Evolutionary conservation across 2,797 vertebrate genomes (phyloP).

Genomic region (Hydrophis major): DNA sequence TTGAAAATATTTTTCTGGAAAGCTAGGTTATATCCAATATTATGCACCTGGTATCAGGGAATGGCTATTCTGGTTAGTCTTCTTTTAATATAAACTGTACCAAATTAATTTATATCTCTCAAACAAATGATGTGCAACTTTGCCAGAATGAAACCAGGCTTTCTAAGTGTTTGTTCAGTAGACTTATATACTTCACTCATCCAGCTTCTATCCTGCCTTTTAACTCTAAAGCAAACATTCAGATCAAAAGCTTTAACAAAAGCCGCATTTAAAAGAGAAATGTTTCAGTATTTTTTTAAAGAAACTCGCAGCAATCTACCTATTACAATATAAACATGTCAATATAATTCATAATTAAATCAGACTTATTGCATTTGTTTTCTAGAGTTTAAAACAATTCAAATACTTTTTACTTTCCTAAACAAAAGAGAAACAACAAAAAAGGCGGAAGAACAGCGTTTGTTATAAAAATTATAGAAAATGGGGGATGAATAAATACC

Average conservation of each 20-base stretch:
- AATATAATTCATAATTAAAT: neutral
- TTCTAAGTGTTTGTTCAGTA: neutral
- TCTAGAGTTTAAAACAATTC: neutral
- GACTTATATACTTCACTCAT: neutral
- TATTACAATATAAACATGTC: neutral
- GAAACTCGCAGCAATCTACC: neutral
- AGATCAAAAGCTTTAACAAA: neutral
- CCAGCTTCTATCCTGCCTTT: neutral
- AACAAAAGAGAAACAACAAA: neutral
- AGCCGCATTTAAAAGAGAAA: neutral
- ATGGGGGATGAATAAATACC: constrained; percentile 68
- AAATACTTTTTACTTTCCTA: neutral
- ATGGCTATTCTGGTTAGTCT: neutral
- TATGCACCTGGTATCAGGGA: neutral
- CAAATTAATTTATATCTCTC: neutral
- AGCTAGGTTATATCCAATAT: neutral
- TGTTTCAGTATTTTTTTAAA: neutral
- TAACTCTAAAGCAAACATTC: neutral
- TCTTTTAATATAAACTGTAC: neutral
- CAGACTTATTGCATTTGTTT: neutral
- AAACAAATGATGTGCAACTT: neutral
- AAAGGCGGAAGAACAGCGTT: neutral
- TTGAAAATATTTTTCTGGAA: neutral
- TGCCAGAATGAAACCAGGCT: neutral
- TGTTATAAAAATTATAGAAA: neutral